Evolutionary conservation across 1,140 invertebrate species (phyloP), one percentile per base, ranked within the genome.

Genomic region (Solenopsis invicta): DNA sequence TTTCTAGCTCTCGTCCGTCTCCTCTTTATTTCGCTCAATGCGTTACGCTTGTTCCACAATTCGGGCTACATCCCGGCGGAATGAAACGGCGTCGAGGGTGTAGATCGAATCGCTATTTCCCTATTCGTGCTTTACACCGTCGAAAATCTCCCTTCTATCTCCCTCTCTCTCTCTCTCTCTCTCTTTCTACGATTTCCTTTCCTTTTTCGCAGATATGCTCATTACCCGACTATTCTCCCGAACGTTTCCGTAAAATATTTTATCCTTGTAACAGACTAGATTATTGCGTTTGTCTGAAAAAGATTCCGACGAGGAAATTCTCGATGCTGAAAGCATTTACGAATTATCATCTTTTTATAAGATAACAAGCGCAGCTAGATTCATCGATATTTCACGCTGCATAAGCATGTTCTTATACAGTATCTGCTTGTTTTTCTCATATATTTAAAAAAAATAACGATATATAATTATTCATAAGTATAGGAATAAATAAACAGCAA

Each of bases 51-150:
- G 89, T 90, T 90, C 85, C 89, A 56, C 89, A 61, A 86, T 88
- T 90, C 72, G 76, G n/a, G 72, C 75, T 87, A 88, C 71, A 77
- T 80, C 69, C 88, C 64, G 52, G 34, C 62, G 71, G 81, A 78
- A 90, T 90, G 88, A 90, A 90, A 90, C 88, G 86, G 72, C 88
- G 87, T 52, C 86, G 86, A 90, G 89, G 82, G 56, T 88, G 89
- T 88, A 90, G 89, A 90, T 90, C 89, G 89, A 90, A 90, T 90
- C 89, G 89, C 89, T 86, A 54, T 88, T 88, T 78, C 48, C 86
- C 89, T 90, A 88, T 90, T 86, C 54, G 77, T 78, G 69, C 81
- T 90, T 82, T 90, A 81, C 89, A 75, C 77, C 72, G 81, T 86
- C 88, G 86, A 82, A 90, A 88, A 77, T 82, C 75, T 78, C 41